Evolutionary conservation across 2,888 invertebrate species (phyloP), one percentile per base, ranked within the genome.

Genomic region (Agriopis marginaria): DNA sequence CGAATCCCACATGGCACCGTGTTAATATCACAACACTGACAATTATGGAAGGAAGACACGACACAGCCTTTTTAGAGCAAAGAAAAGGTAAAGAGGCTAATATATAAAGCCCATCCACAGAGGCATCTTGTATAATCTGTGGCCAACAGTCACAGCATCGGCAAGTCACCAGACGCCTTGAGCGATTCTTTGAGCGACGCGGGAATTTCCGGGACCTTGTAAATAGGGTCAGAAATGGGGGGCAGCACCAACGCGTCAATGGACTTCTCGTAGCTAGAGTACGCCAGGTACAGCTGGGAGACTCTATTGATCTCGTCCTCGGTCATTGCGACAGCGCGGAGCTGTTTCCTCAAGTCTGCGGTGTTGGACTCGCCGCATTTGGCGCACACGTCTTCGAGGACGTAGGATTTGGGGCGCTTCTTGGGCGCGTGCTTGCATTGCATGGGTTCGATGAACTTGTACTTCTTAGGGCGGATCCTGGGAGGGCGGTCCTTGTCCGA

Each of bases 191-290:
- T 86, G 44, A 92, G 79, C 9, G 88, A 84, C 14, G 77, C 72
- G 3, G 94, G 91, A 32, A 91, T 77, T 65, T 92, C 93, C 0
- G 94, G 94, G 72, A 88, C 73, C 67, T 76, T 82, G 78, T 92
- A 94, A 64, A 93, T 92, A 7, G 93, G 88, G 75, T 94, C 92
- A 6, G 91, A 82, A 12, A 90, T 77, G 0, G 92, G 90, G n/a
- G 93, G 94, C 79, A 94, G 77, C 68, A 76, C 76, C 63, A 94
- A 77, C 60, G 89, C 88, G 59, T 87, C 87, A 50, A 78, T 80
- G 0, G 92, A 88, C 73, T 87, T 89, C 81, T 93, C 91, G 71
- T 94, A 93, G 71, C 83, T 85, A 66, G 77, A 84, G 71, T 86
- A 89, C 42, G 93, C 85, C 55, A 89, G 79, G 73, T 92, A 93